Base-by-base conservation (phyloP, 2,113 vertebrate genomes). In the Progne subis region DNA sequence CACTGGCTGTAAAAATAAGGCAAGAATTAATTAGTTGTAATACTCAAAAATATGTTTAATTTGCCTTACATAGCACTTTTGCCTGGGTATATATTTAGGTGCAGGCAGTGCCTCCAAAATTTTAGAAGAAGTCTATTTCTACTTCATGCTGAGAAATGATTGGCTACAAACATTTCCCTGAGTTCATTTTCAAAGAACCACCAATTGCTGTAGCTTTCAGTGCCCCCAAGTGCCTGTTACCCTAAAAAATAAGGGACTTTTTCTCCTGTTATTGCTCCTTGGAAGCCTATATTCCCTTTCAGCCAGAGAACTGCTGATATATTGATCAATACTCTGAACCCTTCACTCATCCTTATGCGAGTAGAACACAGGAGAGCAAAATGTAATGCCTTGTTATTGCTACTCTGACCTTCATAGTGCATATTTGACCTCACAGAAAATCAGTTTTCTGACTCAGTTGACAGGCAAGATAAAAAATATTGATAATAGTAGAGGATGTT, bases 391-490 rank as follows among this genome's bases (percentile, higher is more conserved):
- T 94, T 95, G 93, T 88, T 92, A 87, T 87, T 92, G 94, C 86
- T 85, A 18, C 53, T 65, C n/a, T 85, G 83, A 92, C 96, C 91
- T 82, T 76, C 87, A 43, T 13, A 79, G 86, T 79, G 89, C 93
- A 84, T 92, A 86, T 85, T 49, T 91, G 95, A 94, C 94, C 94
- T 64, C 72, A 68, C 49, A 84, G 86, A 94, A 96, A 95, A 94
- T 87, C 86, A 47, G 84, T 86, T 97, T 95, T 95, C 87, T 91
- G 49, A 83, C 91, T 95, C 61, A 15, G 84, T 29, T 92, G 86
- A 95, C 93, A 96, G 87, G 78, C 43, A 91, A 92, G 89, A 93
- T 92, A 95, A 96, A 97, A 97, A 94, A 96, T 95, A 95, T 83
- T 83, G 86, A 90, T 96, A 97, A 93, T 90, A 92, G 72, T 9